These are phyloP conservation scores for Sialia sialis DNA, from an alignment of 2,113 vertebrate species.

Conservation along the genomic window DNA sequence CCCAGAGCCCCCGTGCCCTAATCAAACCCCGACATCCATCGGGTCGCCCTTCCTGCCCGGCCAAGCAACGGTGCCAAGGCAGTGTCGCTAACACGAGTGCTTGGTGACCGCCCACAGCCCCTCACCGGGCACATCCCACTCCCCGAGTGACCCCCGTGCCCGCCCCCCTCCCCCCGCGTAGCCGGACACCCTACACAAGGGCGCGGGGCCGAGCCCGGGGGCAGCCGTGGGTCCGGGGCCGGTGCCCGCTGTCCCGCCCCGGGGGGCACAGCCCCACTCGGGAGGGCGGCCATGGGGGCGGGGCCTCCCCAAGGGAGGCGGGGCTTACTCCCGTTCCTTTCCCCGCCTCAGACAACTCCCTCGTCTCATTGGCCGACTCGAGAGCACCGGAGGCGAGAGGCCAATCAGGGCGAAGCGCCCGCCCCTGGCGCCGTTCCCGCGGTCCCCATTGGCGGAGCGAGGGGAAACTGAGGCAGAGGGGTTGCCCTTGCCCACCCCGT, in stretches of 20 bases:
- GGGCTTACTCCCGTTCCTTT: rapidly evolving
- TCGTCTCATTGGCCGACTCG: not conserved
- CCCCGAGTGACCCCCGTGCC: not conserved
- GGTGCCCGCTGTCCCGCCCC: not conserved
- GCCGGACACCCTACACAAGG: rapidly evolving
- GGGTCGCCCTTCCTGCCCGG: not conserved
- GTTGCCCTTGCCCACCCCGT: not conserved
- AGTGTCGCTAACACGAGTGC: rapidly evolving
- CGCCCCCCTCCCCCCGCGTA: rapidly evolving
- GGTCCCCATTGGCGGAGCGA: not conserved
- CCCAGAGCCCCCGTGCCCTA: rapidly evolving
- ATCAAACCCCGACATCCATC: not conserved
- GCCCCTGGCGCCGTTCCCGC: not conserved
- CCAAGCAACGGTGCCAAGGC: not conserved
- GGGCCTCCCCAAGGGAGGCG: rapidly evolving
- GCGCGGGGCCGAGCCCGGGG: not conserved
- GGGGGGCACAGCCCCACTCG: not conserved
- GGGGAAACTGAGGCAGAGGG: conserved; percentile 43
- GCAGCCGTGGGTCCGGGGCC: not conserved
- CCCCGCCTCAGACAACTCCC: not conserved
- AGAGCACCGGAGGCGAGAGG: not conserved
- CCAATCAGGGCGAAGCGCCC: not conserved
- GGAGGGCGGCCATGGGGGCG: not conserved
- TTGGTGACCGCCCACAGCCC: not conserved
- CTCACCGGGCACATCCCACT: rapidly evolving